Evolutionary conservation across 1,140 invertebrate genomes (phyloP).

Genomic region (Diabrotica virgifera): DNA sequence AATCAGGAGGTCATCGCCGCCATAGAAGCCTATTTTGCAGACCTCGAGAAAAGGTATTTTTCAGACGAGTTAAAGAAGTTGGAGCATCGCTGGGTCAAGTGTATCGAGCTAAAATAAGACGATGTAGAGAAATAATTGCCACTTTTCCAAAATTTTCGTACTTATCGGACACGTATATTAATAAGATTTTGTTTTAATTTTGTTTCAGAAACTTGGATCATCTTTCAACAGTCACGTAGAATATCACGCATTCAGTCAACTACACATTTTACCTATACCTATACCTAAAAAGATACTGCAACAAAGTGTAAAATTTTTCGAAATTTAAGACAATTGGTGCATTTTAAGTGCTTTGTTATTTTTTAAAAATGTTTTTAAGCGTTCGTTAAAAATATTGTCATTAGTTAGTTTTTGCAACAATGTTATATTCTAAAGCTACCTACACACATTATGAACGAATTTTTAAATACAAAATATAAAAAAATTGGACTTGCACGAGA

Average conservation of each 20-base stretch:
- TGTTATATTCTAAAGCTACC: constrained; percentile 11
- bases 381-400: constrained; percentile 2
- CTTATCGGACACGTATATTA: too few relatives aligned
- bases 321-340: constrained; percentile 13
- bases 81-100: too few relatives aligned
- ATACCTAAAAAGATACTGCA: constrained; percentile 7
- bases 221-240: constrained; percentile 1
- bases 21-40: too few relatives aligned
- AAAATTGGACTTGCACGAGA: not conserved
- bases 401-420: constrained; percentile 9
- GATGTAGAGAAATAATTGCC: too few relatives aligned
- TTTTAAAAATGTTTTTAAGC: constrained; percentile 7
- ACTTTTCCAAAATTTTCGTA: too few relatives aligned
- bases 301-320: constrained; percentile 3
- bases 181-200: not conserved
- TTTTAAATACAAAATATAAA: constrained; percentile 8
- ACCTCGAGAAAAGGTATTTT: too few relatives aligned
- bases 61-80: too few relatives aligned
- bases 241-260: not conserved
- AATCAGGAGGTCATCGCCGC: too few relatives aligned
- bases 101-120: too few relatives aligned
- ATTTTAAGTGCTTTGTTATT: constrained; percentile 14
- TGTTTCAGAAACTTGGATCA: constrained; percentile 11
- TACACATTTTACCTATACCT: not conserved
- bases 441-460: not conserved